A percentile compares a stretch with the other conserved stretches of the same genome.
These are phyloP conservation scores for Cynodonichthys magdalenae DNA, from an alignment of 2,797 vertebrate genomes.

Conservation along the genomic window DNA sequence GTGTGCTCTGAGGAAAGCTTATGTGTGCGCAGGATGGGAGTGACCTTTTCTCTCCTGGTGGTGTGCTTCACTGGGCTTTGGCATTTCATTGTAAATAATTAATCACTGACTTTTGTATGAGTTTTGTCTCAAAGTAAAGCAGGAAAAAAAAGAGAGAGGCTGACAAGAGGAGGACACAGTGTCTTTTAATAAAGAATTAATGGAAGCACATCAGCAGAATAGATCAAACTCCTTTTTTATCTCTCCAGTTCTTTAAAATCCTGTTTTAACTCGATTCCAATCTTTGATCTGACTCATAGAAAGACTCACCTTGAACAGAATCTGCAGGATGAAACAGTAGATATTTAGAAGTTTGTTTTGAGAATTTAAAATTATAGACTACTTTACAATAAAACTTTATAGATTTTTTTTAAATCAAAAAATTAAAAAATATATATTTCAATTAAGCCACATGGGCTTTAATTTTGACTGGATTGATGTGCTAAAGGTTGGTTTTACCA, in stretches of 20 bases:
- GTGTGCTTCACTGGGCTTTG: constrained; percentile 71
- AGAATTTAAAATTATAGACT: no score
- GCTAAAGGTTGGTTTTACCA: no score
- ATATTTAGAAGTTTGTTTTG: no score
- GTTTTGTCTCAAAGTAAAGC: constrained; percentile 58
- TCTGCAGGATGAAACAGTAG: no score
- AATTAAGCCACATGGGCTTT: no score
- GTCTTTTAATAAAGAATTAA: constrained; percentile 41
- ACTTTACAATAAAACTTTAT: no score
- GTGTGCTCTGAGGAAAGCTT: constrained; percentile 23
- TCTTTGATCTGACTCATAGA: neutral
- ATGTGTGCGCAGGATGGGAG: constrained; percentile 45
- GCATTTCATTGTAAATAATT: constrained; percentile 85
- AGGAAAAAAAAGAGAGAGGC: constrained; percentile 23
- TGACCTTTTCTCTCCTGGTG: constrained; percentile 77
- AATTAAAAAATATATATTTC: no score
- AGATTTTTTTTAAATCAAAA: no score
- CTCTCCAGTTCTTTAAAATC: no score
- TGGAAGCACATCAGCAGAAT: constrained; percentile 24
- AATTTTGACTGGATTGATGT: no score
- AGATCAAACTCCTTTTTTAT: constrained; percentile 7
- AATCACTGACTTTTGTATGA: constrained; percentile 70
- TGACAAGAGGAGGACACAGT: constrained; percentile 55
- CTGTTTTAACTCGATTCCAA: no score
- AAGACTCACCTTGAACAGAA: neutral